A percentile compares a stretch with the other conserved stretches of the same genome.
phyloP scores from a whole-genome alignment of 2,113 vertebrate genomes.

The Gnathonemus longibarbis region DNA sequence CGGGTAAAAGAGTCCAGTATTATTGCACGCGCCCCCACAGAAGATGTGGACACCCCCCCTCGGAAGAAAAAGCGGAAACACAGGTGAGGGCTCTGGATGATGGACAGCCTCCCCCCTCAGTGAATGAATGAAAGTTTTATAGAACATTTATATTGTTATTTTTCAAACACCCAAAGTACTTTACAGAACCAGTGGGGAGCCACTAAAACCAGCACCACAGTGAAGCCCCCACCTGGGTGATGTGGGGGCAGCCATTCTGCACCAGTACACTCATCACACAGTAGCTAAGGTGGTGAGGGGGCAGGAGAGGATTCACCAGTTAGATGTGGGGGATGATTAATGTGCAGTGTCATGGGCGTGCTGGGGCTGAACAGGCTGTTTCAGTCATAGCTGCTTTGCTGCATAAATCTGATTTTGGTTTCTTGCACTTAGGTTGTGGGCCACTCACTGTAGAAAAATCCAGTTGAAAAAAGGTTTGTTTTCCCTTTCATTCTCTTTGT shows the following conservation, averaged over 20 bases:
- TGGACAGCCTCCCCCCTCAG: not conserved
- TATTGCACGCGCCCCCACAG: constrained; percentile 86
- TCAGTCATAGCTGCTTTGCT: not conserved
- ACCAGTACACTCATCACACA: no score
- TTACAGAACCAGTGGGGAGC: no score
- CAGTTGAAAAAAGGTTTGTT: constrained; percentile 96
- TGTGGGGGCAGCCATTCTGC: no score
- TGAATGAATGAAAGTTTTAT: no score
- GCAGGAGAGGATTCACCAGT: no score
- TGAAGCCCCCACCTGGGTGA: no score
- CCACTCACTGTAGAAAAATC: constrained; percentile 97
- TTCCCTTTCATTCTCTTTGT: not conserved
- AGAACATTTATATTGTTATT: no score
- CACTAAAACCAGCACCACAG: no score
- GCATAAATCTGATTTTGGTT: not conserved
- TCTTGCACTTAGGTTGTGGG: constrained; percentile 77
- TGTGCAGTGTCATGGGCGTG: no score
- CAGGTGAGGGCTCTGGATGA: constrained; percentile 56
- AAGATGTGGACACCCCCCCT: constrained; percentile 94
- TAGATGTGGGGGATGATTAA: no score
- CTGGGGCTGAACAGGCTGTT: not conserved
- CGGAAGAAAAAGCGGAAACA: constrained; percentile 98
- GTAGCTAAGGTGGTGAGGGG: no score
- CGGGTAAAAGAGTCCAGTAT: constrained; percentile 95
- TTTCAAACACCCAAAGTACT: no score